These are phyloP conservation scores for Alauda arvensis DNA, from an alignment of 2,797 vertebrate genomes.

Conservation along the genomic window DNA sequence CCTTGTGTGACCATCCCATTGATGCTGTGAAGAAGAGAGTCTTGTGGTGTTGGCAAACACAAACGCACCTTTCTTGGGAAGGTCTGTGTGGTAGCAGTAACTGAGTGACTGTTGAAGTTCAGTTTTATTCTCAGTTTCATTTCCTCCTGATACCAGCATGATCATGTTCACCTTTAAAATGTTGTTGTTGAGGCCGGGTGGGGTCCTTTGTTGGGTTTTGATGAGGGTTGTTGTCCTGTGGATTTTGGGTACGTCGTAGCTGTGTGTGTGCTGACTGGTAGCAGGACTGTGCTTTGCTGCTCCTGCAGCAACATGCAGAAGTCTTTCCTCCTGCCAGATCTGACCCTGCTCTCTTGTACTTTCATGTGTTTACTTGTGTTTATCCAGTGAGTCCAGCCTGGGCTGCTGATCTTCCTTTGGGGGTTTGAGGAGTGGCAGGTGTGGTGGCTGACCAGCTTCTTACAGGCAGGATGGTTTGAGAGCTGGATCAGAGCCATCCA, in stretches of 20 bases:
- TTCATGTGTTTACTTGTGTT: background rate
- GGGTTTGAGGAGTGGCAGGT: background rate
- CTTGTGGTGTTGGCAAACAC: background rate
- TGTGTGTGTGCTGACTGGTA: accelerated
- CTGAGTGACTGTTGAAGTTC: background rate
- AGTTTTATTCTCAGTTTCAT: background rate
- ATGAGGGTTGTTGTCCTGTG: background rate
- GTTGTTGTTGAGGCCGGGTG: background rate
- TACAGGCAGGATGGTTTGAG: background rate
- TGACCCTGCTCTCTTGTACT: background rate
- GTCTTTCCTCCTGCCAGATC: background rate
- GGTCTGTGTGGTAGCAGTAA: background rate
- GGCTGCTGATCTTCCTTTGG: background rate
- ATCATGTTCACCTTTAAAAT: background rate
- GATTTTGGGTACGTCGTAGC: accelerated
- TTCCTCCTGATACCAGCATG: background rate
- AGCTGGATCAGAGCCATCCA: background rate
- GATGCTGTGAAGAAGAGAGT: background rate
- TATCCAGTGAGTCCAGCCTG: background rate
- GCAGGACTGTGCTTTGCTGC: background rate
- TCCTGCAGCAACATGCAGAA: no score
- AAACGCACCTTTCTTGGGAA: background rate
- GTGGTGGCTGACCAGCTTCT: background rate
- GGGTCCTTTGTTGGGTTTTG: background rate
- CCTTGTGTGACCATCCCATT: background rate